These are phyloP conservation scores for Mythimna loreyi DNA, from an alignment of 2,888 invertebrate genomes.

Conservation along the genomic window DNA sequence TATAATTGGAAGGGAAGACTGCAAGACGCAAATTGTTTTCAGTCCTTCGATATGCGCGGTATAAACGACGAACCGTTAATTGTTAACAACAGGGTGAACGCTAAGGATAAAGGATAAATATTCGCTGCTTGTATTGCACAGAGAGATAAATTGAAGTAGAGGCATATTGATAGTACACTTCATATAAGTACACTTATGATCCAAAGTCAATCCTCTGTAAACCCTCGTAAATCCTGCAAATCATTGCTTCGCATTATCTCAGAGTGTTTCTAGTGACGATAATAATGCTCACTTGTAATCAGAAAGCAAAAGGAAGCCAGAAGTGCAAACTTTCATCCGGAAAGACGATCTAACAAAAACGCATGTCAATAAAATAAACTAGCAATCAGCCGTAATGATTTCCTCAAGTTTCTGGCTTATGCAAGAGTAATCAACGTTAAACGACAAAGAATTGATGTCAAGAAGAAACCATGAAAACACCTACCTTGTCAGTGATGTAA, in stretches of 20 bases:
- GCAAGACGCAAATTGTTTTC: too few relatives aligned
- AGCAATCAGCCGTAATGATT: slow-evolving; percentile 48
- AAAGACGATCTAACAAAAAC: slow-evolving; percentile 23
- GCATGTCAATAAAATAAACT: slow-evolving; percentile 24
- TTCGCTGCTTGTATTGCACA: background rate
- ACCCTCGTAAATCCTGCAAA: background rate
- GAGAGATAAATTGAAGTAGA: background rate
- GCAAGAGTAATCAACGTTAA: slow-evolving; percentile 39
- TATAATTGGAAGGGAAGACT: too few relatives aligned
- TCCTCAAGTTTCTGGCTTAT: slow-evolving; percentile 41
- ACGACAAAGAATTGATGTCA: slow-evolving; percentile 28
- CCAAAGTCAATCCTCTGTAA: slow-evolving; percentile 1
- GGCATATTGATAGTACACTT: too few relatives aligned
- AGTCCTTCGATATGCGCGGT: too few relatives aligned
- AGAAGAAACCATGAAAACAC: slow-evolving; percentile 26
- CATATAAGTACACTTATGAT: background rate
- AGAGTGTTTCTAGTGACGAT: too few relatives aligned
- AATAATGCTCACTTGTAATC: background rate
- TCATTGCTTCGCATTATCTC: background rate
- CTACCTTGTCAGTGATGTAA: slow-evolving; percentile 45
- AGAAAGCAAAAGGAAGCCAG: background rate
- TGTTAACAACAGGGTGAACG: too few relatives aligned
- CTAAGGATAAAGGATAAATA: too few relatives aligned
- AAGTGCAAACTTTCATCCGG: slow-evolving; percentile 13
- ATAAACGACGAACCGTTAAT: too few relatives aligned